Base-by-base conservation (phyloP, 2,888 invertebrate genomes). In the Alloplasta piceator region DNA sequence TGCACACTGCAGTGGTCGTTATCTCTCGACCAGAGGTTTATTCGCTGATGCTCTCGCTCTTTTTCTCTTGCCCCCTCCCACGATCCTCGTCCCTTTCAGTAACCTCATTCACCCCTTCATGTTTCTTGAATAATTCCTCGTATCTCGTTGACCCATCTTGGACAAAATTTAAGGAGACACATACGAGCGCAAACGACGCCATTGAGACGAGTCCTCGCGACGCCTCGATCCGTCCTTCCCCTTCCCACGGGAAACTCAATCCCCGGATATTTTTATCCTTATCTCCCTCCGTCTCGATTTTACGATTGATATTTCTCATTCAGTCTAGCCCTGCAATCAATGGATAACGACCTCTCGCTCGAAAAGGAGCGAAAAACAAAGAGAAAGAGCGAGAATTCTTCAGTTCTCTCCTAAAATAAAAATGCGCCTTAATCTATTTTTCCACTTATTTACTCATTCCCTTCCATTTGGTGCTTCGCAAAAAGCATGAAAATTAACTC, bases 61-160 rank as follows among this genome's bases (percentile, higher is more conserved):
- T 73, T 73, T 71, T 12, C 60, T 79, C 67, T 68, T 10, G 36
- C 50, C 9, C 70, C 48, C 43, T 36, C 14, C 43, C 56, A 7
- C 38, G 41, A 26, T 9, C 60, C 50, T 16, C 52, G 26, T 6
- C 46, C 14, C 50, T 52, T 48, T 39, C 14, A 36, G 56, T 68
- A 63, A 43, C 52, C 76, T 58, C 66, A 46, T 73, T 78, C 74
- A 58, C 70, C 75, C 67, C 72, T 63, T 50, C 72, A 63, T 63
- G 67, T 85, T 84, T 82, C 84, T 78, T 87, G 87, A 87, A 88
- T 88, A 86, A 88, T 86, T 87, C 81, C 77, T 83, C 81, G 84
- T 87, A 88, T 88, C 88, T 86, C 85, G 82, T 85, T 85, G 86
- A 88, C 86, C 86, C 84, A 86, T 88, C 88, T 87, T 50, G 79